phyloP scores from a whole-genome alignment of 2,113 vertebrate genomes.

The Toxotes chatareus region DNA sequence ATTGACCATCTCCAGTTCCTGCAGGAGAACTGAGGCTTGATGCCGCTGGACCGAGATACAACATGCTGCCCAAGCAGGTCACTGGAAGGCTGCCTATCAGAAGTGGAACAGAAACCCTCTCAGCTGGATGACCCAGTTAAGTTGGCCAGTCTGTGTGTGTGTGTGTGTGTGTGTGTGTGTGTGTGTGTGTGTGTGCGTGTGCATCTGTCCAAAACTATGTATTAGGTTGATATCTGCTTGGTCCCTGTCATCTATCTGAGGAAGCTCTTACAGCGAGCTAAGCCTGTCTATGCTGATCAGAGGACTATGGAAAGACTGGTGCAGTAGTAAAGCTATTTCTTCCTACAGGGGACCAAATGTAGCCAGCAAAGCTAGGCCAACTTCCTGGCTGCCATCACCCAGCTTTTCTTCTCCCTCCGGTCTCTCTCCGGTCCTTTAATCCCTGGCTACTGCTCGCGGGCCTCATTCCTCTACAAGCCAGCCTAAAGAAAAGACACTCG shows the following conservation, averaged over 20 bases:
- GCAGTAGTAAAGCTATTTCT: slow-evolving; percentile 50
- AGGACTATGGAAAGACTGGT: slow-evolving; percentile 29
- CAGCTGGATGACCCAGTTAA: slow-evolving; percentile 58
- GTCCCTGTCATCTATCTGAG: slow-evolving; percentile 22
- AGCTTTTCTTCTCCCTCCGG: slow-evolving; percentile 1
- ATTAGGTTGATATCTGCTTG: slow-evolving; percentile 36
- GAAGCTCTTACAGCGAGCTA: slow-evolving; percentile 13
- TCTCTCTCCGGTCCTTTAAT: slow-evolving; percentile 60
- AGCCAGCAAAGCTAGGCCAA: slow-evolving; percentile 43
- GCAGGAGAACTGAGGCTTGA: not conserved
- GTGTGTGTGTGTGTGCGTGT: not conserved
- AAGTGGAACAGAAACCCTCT: slow-evolving; percentile 68
- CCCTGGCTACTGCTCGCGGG: slow-evolving; percentile 55
- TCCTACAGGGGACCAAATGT: slow-evolving; percentile 15
- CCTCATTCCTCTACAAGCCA: slow-evolving; percentile 50
- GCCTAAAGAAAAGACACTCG: slow-evolving; percentile 19
- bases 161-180: not conserved
- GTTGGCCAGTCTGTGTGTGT: slow-evolving; percentile 14
- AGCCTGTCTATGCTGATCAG: slow-evolving; percentile 36
- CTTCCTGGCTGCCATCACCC: slow-evolving; percentile 19
- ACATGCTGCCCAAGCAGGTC: slow-evolving; percentile 54
- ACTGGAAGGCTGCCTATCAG: slow-evolving; percentile 75
- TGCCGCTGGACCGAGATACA: slow-evolving; percentile 54
- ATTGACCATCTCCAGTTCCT: not conserved
- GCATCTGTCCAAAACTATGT: slow-evolving; percentile 34